Percentiles rank a stretch among this genome's conserved stretches.
Conservation (phyloP, 1,140 invertebrate species). For the Drosophila murphyi region DNA sequence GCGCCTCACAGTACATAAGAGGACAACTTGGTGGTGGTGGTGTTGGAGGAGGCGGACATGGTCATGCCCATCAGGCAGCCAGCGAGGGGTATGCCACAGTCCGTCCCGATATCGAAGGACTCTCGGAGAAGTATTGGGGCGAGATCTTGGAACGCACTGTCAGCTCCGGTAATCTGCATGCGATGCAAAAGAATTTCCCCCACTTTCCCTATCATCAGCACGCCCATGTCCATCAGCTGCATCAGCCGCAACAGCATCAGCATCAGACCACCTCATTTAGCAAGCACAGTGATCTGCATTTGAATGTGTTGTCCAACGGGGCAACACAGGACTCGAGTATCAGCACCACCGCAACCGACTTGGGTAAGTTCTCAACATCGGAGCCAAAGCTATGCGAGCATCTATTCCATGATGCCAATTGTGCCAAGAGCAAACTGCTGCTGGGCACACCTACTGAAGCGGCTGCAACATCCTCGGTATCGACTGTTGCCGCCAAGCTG, state of each 20-base stretch:
- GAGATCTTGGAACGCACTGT: conserved; percentile 90
- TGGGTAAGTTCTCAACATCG: conserved; percentile 82
- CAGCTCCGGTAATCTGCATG: conserved; percentile 88
- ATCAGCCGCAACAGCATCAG: conserved; percentile 68
- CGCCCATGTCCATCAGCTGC: conserved; percentile 48
- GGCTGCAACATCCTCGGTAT: conserved; percentile 15
- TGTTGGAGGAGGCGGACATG: conserved; percentile 21
- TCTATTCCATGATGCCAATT: conserved; percentile 79
- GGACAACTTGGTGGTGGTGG: conserved; percentile 52
- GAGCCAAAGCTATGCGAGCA: conserved; percentile 84
- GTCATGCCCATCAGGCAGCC: conserved; percentile 47
- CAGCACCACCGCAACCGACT: conserved; percentile 58
- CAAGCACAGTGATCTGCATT: conserved; percentile 80
- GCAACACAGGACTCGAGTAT: conserved; percentile 37
- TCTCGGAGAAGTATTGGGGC: conserved; percentile 91
- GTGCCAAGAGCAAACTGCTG: conserved; percentile 78
- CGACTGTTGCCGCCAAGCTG: conserved; percentile 52
- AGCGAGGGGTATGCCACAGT: conserved; percentile 59
- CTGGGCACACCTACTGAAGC: conserved; percentile 10
- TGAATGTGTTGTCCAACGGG: conserved; percentile 56
- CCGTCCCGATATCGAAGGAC: conserved; percentile 88
- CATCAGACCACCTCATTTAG: conserved; percentile 82
- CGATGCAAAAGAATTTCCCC: conserved; percentile 86
- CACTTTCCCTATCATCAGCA: conserved; percentile 71
- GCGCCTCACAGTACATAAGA: conserved; percentile 75